Conservation (phyloP, 92 coral and sea anemone species). For the Parazoanthus darwini region DNA sequence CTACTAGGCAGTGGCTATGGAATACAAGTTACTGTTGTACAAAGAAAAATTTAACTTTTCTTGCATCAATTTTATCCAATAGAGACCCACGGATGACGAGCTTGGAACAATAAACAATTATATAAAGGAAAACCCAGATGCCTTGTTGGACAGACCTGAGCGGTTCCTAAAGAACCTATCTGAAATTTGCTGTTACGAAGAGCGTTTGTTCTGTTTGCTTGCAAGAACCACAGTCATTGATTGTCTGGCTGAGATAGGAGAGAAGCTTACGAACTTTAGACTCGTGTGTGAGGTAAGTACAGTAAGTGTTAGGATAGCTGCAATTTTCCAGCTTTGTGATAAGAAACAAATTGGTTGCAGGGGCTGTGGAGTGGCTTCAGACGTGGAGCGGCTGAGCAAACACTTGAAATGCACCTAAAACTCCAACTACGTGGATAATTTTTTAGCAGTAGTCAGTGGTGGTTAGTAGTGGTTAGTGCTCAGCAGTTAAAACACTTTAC, state of each 20-base stretch:
- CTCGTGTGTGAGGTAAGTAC: conserved; percentile 79
- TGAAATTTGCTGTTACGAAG: conserved; percentile 81
- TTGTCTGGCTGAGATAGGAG: conserved; percentile 75
- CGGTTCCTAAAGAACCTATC: conserved; percentile 78
- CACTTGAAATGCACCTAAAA: not conserved
- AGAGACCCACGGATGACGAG: conserved; percentile 87
- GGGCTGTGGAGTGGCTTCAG: too few species aligned
- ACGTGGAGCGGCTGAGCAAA: not conserved
- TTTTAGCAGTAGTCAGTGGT: too few species aligned
- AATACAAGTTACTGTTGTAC: not conserved
- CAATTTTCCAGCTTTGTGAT: not conserved
- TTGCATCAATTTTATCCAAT: not conserved
- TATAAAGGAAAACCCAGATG: conserved; percentile 69
- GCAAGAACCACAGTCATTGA: conserved; percentile 73
- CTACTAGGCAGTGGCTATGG: too few species aligned
- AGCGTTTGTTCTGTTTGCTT: conserved; percentile 80
- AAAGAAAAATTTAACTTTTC: too few species aligned
- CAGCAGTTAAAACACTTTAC: too few species aligned
- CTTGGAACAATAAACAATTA: conserved; percentile 56
- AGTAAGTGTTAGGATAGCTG: not conserved
- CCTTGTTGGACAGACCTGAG: conserved; percentile 83
- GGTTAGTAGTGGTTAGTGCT: too few species aligned
- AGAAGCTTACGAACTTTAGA: conserved; percentile 79
- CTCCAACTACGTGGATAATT: too few species aligned
- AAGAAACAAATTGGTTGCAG: too few species aligned